Percentiles rank a stretch among this genome's conserved stretches.
These are phyloP conservation scores for Columba janthina DNA, from an alignment of 2,113 vertebrate species.

Conservation along the genomic window DNA sequence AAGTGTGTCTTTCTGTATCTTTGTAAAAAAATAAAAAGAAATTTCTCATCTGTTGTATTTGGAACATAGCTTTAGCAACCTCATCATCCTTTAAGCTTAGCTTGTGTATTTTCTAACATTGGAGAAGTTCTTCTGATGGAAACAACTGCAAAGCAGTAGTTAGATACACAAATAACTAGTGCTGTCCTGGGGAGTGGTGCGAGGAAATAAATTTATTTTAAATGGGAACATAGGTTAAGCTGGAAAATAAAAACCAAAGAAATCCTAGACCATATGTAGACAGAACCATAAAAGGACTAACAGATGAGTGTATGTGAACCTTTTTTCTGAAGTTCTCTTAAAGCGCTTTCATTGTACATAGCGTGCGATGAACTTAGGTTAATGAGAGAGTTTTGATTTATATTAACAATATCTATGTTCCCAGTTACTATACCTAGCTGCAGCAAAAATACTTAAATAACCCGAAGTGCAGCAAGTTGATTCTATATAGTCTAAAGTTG, in stretches of 20 bases:
- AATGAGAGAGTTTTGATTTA: not conserved
- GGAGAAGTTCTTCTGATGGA: not conserved
- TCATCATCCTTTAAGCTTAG: not conserved
- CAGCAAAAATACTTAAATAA: not conserved
- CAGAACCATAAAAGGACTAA: not conserved
- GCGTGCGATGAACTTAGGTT: not conserved
- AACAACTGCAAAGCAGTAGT: not conserved
- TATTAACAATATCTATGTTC: not conserved
- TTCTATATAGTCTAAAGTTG: not conserved
- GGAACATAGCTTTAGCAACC: not conserved
- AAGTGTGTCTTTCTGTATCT: not conserved
- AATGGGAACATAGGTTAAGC: not conserved
- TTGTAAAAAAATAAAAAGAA: constrained; percentile 34
- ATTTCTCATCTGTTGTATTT: constrained; percentile 1
- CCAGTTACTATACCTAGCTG: not conserved
- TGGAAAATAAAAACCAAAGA: not conserved
- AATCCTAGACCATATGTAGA: not conserved
- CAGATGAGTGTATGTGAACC: not conserved
- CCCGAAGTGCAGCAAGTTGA: not conserved
- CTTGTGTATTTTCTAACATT: not conserved
- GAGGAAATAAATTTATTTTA: not conserved
- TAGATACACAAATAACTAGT: not conserved
- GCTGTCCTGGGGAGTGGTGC: not conserved
- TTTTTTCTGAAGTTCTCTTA: not conserved
- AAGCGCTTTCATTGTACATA: not conserved